phyloP scores from a whole-genome alignment of 2,113 vertebrate genomes.

The Andinoacara biseriatus region DNA sequence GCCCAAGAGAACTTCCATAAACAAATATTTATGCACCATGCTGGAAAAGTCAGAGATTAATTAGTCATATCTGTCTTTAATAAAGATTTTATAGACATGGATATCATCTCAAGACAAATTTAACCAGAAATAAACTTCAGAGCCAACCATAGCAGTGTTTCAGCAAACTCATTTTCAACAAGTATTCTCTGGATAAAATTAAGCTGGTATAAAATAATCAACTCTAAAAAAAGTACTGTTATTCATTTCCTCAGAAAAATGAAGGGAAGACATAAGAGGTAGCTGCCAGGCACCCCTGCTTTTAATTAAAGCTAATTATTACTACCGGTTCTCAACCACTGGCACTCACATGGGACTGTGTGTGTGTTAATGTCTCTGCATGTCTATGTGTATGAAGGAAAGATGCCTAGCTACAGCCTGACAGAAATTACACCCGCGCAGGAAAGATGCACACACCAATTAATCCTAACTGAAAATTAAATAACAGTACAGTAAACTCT shows the following conservation, averaged over 20 bases:
- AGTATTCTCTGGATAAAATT: constrained; percentile 9
- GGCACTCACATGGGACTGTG: constrained; percentile 29
- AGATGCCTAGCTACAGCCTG: constrained; percentile 5
- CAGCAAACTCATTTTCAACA: neutral
- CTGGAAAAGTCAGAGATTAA: neutral
- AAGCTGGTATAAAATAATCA: constrained; percentile 29
- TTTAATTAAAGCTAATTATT: constrained; percentile 69
- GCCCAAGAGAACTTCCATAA: neutral
- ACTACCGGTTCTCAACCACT: constrained; percentile 33
- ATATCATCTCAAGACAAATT: neutral
- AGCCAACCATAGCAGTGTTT: neutral
- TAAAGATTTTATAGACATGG: neutral
- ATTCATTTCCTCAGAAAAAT: constrained; percentile 40
- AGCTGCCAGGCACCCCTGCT: constrained; percentile 16
- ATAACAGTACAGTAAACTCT: constrained; percentile 14
- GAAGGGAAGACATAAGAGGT: constrained; percentile 2
- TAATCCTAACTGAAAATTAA: constrained; percentile 19
- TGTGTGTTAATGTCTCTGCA: neutral
- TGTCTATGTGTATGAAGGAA: neutral
- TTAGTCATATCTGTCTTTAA: neutral
- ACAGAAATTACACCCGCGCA: constrained; percentile 21
- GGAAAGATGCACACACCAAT: constrained; percentile 6
- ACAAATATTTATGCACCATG: neutral
- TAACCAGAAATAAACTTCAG: neutral
- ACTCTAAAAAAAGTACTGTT: constrained; percentile 6